Conservation (phyloP, 2,113 vertebrate genomes). For the Centropus bengalensis region DNA sequence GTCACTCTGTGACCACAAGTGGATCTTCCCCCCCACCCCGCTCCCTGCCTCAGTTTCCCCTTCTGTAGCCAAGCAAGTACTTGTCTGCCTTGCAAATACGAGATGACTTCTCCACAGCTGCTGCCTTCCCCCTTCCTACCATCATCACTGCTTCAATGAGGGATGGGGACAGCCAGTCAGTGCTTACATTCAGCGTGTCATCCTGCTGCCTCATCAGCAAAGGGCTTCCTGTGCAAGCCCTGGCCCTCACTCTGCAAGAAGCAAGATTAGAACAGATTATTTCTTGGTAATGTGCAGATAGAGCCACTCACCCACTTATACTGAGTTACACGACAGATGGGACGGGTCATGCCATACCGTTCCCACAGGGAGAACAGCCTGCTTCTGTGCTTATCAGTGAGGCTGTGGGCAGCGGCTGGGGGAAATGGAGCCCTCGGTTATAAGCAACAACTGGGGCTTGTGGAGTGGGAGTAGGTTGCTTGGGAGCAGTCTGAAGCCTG, state of each 20-base stretch:
- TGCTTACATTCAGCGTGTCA: background rate
- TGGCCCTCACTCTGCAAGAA: background rate
- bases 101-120: background rate
- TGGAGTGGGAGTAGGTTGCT: background rate
- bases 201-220: background rate
- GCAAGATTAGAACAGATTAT: background rate
- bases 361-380: background rate
- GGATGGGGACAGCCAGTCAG: background rate
- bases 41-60: background rate
- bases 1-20: background rate
- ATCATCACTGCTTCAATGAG: no score
- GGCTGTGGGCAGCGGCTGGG: fast-evolving
- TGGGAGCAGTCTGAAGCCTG: background rate
- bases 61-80: background rate
- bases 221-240: background rate
- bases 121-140: background rate
- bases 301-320: background rate
- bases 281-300: background rate
- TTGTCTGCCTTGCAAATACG: background rate
- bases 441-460: background rate
- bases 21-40: background rate
- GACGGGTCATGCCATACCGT: background rate
- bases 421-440: background rate
- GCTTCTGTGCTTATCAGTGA: fast-evolving
- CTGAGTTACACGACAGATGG: background rate